Evolutionary conservation across 2,888 invertebrate species (phyloP), one percentile per base, ranked within the genome.

Genomic region (Polydrusus pterygomalis): DNA sequence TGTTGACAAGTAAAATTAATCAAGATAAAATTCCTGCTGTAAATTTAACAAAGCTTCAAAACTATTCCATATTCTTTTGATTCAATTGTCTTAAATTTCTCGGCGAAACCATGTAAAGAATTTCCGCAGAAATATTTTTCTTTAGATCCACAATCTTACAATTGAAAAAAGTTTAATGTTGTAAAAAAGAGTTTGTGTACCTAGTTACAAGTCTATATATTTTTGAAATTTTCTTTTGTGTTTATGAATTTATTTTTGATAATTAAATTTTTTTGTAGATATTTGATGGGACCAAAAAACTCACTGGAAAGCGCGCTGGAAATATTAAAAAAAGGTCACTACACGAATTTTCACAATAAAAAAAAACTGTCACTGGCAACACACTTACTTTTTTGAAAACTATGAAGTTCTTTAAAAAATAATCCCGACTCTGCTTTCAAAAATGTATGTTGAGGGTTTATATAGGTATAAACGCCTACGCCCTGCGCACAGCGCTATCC

Each of bases 401-500:
- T 67, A 40, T 38, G 20, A 18, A 43, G 54, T 63, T 65, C 34
- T 54, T 45, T 72, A 10, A 54, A 75, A 75, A 75, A 58, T 65
- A 34, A 51, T 67, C 17, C 47, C 67, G 65, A 70, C 70, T 77
- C 17, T 77, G 70, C 11, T 51, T 75, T 75, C 56, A 69, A 77
- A 74, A 74, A 71, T 75, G 43, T 74, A 43, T 72, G 71, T 77
- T 67, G 47, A 34, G 70, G 56, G 62, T 67, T 65, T 77, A 70
- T 74, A 77, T 77, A 77, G 70, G 25, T 47, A 69, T 20, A 68
- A 20, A 45, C 72, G 71, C 75, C 71, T 68, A 75, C 75, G 75
- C 71, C 68, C 56, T 75, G 75, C 75, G 75, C 75, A 63, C 43
- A 43, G 34, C 47, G 30, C 34, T 60, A 6, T 47, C 60, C 47